These are phyloP conservation scores for Phalloptychus januarius DNA, from an alignment of 2,797 vertebrate genomes.

Conservation along the genomic window DNA sequence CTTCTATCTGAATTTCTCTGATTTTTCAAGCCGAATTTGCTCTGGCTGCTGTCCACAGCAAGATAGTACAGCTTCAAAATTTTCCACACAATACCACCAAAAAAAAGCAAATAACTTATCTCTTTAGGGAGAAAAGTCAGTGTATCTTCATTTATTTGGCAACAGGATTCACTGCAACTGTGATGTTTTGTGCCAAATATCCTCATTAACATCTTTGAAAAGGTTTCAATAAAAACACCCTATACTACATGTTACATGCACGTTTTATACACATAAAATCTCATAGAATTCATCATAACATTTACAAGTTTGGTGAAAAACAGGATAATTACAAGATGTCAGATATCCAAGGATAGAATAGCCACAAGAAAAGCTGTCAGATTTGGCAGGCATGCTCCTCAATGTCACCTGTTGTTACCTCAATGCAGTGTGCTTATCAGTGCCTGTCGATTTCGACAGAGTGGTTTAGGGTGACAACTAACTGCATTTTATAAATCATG, in stretches of 20 bases:
- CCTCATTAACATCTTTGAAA: conserved; percentile 35
- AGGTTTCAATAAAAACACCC: conserved; percentile 72
- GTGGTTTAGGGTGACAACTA: conserved; percentile 32
- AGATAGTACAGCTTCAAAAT: neutral
- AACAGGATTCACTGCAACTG: conserved; percentile 48
- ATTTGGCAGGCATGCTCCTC: conserved; percentile 71
- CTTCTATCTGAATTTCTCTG: neutral
- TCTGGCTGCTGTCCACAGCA: neutral
- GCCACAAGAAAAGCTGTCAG: conserved; percentile 42
- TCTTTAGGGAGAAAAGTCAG: conserved; percentile 39
- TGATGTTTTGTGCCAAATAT: conserved; percentile 64
- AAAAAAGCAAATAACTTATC: neutral
- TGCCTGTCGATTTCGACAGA: neutral
- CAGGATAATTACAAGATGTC: conserved; percentile 67
- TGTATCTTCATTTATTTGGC: conserved; percentile 60
- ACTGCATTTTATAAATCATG: conserved; percentile 66
- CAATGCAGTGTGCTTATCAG: conserved; percentile 39
- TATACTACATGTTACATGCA: conserved; percentile 82
- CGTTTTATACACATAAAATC: conserved; percentile 77
- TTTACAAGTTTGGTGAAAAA: conserved; percentile 75
- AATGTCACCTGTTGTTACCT: conserved; percentile 38
- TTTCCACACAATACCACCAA: neutral
- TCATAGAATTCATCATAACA: conserved; percentile 69
- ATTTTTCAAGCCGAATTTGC: neutral
- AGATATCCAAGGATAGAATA: conserved; percentile 55